Evolutionary conservation across 2,113 vertebrate species (phyloP).

Genomic region (Numenius arquata): DNA sequence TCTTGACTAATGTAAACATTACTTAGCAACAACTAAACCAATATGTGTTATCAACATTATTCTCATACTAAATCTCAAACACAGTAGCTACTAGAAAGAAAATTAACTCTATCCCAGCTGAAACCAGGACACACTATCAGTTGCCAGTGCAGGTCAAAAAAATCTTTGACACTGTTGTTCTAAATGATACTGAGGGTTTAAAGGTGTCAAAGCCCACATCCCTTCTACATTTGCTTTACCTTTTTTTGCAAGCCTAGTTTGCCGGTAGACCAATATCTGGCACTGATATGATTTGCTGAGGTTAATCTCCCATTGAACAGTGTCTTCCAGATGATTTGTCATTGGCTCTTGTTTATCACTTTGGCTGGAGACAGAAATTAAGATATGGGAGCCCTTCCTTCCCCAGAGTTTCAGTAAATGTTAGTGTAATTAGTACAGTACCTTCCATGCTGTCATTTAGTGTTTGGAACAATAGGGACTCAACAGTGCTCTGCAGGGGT

Average conservation of each 20-base stretch:
- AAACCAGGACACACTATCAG: neutral
- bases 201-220: neutral
- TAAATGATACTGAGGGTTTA: neutral
- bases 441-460: conserved; percentile 85
- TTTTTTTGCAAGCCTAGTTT: neutral
- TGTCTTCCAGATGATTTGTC: neutral
- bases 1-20: no score
- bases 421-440: conserved; percentile 50
- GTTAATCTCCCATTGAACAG: neutral
- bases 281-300: neutral
- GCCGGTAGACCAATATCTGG: neutral
- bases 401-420: neutral
- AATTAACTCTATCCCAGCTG: neutral
- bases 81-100: neutral
- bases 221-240: neutral
- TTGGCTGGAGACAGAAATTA: neutral
- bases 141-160: neutral
- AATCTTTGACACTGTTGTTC: neutral
- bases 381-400: neutral
- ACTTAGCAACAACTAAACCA: no score
- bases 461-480: conserved; percentile 87
- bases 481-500: conserved; percentile 80
- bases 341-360: neutral
- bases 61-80: neutral
- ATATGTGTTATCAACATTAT: no score